Base-by-base conservation (phyloP, 2,113 vertebrate species). In the Scomber colias region DNA sequence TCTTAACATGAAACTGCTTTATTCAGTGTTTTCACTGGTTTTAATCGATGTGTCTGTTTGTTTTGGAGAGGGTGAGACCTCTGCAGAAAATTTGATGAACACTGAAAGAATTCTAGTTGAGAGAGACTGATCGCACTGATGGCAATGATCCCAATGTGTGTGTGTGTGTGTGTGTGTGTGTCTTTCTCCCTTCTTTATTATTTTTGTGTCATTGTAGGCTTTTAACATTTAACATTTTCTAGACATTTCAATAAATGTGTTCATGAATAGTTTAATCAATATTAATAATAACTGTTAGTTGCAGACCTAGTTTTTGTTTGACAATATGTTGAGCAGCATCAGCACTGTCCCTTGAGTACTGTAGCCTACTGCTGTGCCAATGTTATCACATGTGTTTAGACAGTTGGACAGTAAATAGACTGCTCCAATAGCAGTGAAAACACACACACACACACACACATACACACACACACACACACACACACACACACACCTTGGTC, bases 311-410 rank as follows among this genome's bases (percentile, higher is more conserved):
- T 40, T 76, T 49, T 56, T 56, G 21, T 66, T 82, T 70, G 17
- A 30, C 49, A 73, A 11, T 53, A 30, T 71, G 63, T 48, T 77
- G 59, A 51, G 49, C 45, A 55, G 71, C 62, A 72, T 75, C 56
- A 50, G 19, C 21, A 5, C 44, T 51, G 62, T 84, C 79, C 77
- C 85, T 48, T 21, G 85, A 79, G 87, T 8, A 16, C 65, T 65
- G 60, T n/a, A 56, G 71, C 61, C 78, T 62, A 13, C 69, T 85
- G 63, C 75, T 77, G 63, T 60, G 63, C 57, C 30, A 81, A 48
- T 87, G 92, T 90, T 89, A 87, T 90, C 86, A 86, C 88, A 87
- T 87, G 78, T 90, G 89, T 92, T 92, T 90, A 65, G 89, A 88
- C 89, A 92, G 88, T 88, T 81, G 60, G 73, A 62, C 67, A 83